A percentile compares a stretch with the other conserved stretches of the same genome.
Evolutionary conservation across 2,888 invertebrate species (phyloP).

Genomic region (Agrilus mali): DNA sequence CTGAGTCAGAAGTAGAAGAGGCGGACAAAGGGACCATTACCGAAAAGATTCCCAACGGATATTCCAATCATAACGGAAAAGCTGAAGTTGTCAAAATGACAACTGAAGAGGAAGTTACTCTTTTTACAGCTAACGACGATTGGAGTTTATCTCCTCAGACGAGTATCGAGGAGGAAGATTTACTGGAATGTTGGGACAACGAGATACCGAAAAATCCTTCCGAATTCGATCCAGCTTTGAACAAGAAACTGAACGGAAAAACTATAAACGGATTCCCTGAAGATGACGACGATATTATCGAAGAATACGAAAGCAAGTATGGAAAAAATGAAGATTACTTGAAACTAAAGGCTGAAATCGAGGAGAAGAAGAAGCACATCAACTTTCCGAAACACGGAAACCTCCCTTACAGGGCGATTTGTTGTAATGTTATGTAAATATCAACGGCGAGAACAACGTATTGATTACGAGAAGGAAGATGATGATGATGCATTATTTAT

Average conservation of each 20-base stretch:
- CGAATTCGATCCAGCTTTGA: slow-evolving; percentile 4
- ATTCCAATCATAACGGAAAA: not conserved
- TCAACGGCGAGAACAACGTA: too few relatives aligned
- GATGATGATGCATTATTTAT: too few relatives aligned
- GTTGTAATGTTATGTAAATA: slow-evolving; percentile 30
- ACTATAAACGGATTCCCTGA: slow-evolving; percentile 10
- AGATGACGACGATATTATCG: slow-evolving; percentile 22
- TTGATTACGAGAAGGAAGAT: too few relatives aligned
- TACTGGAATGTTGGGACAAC: slow-evolving; percentile 37
- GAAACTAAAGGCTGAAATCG: slow-evolving; percentile 24
- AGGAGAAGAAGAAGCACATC: slow-evolving; percentile 17
- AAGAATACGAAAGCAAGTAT: slow-evolving; percentile 32
- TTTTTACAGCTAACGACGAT: slow-evolving; percentile 1
- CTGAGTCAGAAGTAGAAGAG: slow-evolving; percentile 12
- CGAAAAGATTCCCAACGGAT: not conserved
- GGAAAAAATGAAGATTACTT: slow-evolving; percentile 31
- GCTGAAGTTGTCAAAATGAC: not conserved
- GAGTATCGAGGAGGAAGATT: slow-evolving; percentile 32
- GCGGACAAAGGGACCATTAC: not conserved
- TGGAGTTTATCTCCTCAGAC: slow-evolving; percentile 17
- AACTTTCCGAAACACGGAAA: slow-evolving; percentile 22
- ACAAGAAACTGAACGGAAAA: not conserved
- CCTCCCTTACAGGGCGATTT: slow-evolving; percentile 30
- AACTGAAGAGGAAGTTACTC: slow-evolving; percentile 8
- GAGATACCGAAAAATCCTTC: slow-evolving; percentile 10